phyloP scores from a whole-genome alignment of 2,888 invertebrate genomes.

The Ophion ventricosus region DNA sequence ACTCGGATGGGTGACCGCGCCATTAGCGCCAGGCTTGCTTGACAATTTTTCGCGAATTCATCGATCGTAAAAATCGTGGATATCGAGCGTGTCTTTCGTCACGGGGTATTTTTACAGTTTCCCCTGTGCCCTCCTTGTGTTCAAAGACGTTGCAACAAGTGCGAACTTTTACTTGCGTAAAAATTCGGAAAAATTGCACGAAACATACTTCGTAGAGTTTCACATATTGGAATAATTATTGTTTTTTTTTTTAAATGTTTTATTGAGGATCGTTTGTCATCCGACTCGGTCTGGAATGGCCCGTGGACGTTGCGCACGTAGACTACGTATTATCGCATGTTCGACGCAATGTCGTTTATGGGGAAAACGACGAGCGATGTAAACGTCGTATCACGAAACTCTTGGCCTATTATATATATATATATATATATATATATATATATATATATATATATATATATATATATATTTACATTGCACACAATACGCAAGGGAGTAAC shows the following conservation, averaged over 20 bases:
- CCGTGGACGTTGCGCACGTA: background rate
- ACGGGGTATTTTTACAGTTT: background rate
- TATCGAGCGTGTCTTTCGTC: background rate
- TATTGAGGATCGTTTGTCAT: too few relatives aligned
- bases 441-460: background rate
- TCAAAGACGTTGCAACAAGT: background rate
- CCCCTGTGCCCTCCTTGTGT: background rate
- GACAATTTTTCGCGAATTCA: background rate
- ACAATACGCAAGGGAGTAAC: conserved; percentile 14
- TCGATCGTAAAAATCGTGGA: background rate
- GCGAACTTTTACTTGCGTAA: background rate
- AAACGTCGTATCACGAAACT: conserved; percentile 15
- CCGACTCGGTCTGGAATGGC: background rate
- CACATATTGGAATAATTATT: background rate
- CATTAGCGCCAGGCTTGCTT: background rate
- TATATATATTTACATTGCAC: background rate
- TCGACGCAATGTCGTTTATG: conserved; percentile 19
- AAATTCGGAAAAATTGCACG: background rate
- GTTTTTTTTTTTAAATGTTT: background rate
- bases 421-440: background rate
- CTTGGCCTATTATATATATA: background rate
- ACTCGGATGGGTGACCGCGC: background rate
- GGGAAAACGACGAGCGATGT: conserved; percentile 20
- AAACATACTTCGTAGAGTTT: background rate
- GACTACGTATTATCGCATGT: conserved; percentile 9